Conservation (phyloP, 2,888 invertebrate species). For the Phalera bucephala region DNA sequence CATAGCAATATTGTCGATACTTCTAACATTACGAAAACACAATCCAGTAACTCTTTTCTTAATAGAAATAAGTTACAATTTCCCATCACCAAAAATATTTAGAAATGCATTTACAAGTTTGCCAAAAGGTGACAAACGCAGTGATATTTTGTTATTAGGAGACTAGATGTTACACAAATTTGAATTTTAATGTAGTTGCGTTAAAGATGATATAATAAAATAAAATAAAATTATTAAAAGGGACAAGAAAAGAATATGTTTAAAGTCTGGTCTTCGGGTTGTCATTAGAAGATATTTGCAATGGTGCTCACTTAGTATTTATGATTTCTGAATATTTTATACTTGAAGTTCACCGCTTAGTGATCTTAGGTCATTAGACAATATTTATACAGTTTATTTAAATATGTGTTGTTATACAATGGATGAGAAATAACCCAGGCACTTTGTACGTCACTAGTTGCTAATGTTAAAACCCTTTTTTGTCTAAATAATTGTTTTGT, state of each 20-base stretch:
- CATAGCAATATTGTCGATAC: conserved; percentile 19
- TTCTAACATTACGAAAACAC: neutral
- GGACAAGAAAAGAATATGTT: conserved; percentile 31
- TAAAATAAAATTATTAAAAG: conserved; percentile 9
- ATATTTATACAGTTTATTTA: neutral
- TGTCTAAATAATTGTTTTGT: too few species aligned
- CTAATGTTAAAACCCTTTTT: too few species aligned
- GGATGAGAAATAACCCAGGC: too few species aligned
- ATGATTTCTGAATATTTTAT: conserved; percentile 49
- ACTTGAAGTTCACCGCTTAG: conserved; percentile 22
- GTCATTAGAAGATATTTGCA: conserved; percentile 59
- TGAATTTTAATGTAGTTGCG: conserved; percentile 9
- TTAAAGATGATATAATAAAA: conserved; percentile 6
- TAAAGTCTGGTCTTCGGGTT: conserved; percentile 48
- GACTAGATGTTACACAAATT: conserved; percentile 32
- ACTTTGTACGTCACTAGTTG: neutral
- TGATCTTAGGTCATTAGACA: conserved; percentile 22
- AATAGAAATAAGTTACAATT: conserved; percentile 11
- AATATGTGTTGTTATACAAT: too few species aligned
- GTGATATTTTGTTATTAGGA: conserved; percentile 30
- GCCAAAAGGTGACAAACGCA: conserved; percentile 26
- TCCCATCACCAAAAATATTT: conserved; percentile 4
- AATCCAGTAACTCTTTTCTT: conserved; percentile 7
- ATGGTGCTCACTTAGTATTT: conserved; percentile 45
- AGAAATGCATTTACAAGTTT: conserved; percentile 4